phyloP scores from a whole-genome alignment of 2,888 invertebrate species.

The Ctenicera cuprea region DNA sequence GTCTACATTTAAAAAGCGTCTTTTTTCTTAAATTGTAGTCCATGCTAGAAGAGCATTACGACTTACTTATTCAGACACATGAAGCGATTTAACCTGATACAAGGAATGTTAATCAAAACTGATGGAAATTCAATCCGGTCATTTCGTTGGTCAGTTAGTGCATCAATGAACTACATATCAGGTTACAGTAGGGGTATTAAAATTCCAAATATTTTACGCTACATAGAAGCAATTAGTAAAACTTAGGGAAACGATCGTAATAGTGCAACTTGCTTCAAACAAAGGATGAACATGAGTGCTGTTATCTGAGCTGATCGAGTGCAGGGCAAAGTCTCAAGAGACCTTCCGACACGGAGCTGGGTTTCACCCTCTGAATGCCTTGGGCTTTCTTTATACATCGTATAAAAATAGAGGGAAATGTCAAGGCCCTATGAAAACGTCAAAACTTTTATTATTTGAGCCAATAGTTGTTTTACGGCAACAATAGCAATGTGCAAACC shows the following conservation, averaged over 20 bases:
- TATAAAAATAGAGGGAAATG: constrained; percentile 56
- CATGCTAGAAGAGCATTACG: no score
- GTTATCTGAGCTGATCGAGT: constrained; percentile 69
- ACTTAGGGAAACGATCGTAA: constrained; percentile 63
- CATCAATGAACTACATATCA: constrained; percentile 26
- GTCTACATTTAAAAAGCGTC: no score
- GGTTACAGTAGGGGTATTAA: constrained; percentile 28
- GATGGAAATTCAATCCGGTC: constrained; percentile 27
- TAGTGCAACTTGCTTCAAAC: constrained; percentile 64
- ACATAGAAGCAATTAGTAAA: constrained; percentile 66
- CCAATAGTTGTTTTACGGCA: background rate
- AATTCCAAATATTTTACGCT: constrained; percentile 44
- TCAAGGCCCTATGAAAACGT: constrained; percentile 59
- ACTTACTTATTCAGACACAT: no score
- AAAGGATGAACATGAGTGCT: constrained; percentile 67
- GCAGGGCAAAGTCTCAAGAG: constrained; percentile 61
- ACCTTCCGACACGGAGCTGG: constrained; percentile 60
- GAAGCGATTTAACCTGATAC: background rate
- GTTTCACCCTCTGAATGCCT: constrained; percentile 58
- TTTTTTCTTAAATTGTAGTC: no score
- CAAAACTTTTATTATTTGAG: constrained; percentile 42
- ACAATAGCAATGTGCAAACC: background rate
- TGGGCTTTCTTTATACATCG: constrained; percentile 52
- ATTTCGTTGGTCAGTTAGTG: constrained; percentile 43
- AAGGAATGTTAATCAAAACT: background rate